These are phyloP conservation scores for Drosophila monieri DNA, from an alignment of 2,888 invertebrate species.

Conservation along the genomic window DNA sequence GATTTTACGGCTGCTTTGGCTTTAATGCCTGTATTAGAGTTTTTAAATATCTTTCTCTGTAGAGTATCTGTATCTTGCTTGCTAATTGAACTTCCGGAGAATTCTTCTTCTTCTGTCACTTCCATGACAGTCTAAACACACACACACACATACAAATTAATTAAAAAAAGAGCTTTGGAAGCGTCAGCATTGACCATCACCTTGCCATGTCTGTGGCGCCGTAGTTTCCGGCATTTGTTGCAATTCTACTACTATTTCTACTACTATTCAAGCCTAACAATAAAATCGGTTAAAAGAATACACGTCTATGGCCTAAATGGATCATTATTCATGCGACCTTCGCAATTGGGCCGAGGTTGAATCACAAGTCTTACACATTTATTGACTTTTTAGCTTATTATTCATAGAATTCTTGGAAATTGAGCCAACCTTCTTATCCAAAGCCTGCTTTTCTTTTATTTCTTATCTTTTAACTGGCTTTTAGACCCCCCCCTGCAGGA, in stretches of 20 bases:
- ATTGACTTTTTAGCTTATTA: too few species aligned
- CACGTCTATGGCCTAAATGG: not conserved
- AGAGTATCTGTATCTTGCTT: slow-evolving; percentile 20
- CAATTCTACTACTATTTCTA: slow-evolving; percentile 11
- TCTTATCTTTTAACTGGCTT: too few species aligned
- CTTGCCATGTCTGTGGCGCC: slow-evolving; percentile 26
- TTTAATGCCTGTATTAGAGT: slow-evolving; percentile 16
- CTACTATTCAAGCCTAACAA: slow-evolving; percentile 8
- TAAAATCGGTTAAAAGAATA: slow-evolving; percentile 1
- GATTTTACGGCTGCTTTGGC: slow-evolving; percentile 28
- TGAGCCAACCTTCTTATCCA: too few species aligned
- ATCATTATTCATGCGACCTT: slow-evolving; percentile 1
- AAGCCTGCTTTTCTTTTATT: too few species aligned
- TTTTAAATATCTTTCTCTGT: slow-evolving; percentile 1
- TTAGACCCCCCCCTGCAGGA: too few species aligned
- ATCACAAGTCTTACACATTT: too few species aligned
- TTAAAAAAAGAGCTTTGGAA: slow-evolving; percentile 23
- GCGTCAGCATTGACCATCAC: slow-evolving; percentile 41
- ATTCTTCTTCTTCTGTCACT: slow-evolving; percentile 14
- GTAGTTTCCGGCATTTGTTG: slow-evolving; percentile 40
- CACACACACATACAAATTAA: not conserved
- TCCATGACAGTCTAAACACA: slow-evolving; percentile 8
- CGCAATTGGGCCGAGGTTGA: not conserved
- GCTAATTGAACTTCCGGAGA: slow-evolving; percentile 60
- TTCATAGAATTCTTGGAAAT: too few species aligned